Percentiles rank a stretch among this genome's conserved stretches.
These are phyloP conservation scores for Nyctalus aviator DNA, from an alignment of 2,797 vertebrate genomes.

Conservation along the genomic window DNA sequence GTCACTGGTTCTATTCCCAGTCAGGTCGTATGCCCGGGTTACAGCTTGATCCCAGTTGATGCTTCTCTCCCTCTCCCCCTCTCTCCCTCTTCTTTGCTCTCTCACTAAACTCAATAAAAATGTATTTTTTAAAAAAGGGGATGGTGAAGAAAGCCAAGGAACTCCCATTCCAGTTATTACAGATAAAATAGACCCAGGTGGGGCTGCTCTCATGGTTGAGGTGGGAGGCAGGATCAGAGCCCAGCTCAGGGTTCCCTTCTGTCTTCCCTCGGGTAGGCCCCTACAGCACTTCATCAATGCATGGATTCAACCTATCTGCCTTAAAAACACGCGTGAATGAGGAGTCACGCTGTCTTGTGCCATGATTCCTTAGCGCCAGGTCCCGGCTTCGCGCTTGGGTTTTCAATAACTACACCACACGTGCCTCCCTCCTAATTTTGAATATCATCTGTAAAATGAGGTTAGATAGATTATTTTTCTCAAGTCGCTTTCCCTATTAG, in stretches of 20 bases:
- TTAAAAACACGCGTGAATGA: background rate
- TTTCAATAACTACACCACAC: background rate
- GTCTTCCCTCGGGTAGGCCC: background rate
- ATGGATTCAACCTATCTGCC: background rate
- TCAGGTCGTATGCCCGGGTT: background rate
- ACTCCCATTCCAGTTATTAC: background rate
- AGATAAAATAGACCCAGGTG: background rate
- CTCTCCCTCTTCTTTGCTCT: background rate
- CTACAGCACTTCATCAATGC: background rate
- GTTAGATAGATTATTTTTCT: conserved; percentile 51
- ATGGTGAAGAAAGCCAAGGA: background rate
- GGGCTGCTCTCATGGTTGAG: background rate
- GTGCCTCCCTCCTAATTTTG: background rate
- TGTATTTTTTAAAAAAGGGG: background rate
- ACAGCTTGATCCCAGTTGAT: background rate
- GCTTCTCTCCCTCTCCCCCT: background rate
- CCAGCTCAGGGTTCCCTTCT: background rate
- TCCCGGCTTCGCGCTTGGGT: background rate
- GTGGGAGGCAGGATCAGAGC: background rate
- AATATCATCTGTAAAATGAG: conserved; percentile 47
- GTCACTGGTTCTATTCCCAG: background rate
- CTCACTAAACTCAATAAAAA: background rate
- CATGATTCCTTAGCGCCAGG: background rate
- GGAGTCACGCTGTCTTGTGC: background rate
- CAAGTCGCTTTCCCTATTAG: background rate